Evolutionary conservation across 2,888 invertebrate genomes (phyloP).

Genomic region (Hirtodrosophila confusa): DNA sequence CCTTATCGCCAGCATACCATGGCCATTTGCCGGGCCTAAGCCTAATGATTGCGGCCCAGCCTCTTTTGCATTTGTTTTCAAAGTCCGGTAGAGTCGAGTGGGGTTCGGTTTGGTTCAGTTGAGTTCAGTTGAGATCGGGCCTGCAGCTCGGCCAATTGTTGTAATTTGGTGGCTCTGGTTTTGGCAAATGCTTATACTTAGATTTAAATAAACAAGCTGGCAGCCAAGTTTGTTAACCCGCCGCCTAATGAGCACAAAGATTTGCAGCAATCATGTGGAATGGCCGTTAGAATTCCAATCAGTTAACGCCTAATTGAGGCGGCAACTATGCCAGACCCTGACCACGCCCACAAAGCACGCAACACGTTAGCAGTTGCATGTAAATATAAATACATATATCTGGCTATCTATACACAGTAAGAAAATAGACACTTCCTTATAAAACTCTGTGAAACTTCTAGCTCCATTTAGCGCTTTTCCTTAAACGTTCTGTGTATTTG

Average conservation of each 20-base stretch:
- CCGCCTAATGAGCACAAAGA: constrained; percentile 64
- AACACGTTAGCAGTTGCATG: constrained; percentile 23
- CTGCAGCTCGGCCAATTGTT: constrained; percentile 61
- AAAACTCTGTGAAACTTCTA: too few relatives aligned
- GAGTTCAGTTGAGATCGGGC: constrained; percentile 6
- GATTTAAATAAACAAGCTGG: constrained; percentile 62
- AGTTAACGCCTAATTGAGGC: constrained; percentile 75
- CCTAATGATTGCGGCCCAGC: constrained; percentile 51
- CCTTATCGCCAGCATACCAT: constrained; percentile 63
- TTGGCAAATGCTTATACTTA: constrained; percentile 50
- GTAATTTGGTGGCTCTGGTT: constrained; percentile 50
- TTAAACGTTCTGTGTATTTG: too few relatives aligned
- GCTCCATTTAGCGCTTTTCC: too few relatives aligned
- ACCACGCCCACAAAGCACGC: constrained; percentile 49
- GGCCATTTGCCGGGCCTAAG: constrained; percentile 36
- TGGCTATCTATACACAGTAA: not conserved
- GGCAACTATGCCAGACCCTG: constrained; percentile 17
- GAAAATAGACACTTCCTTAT: too few relatives aligned
- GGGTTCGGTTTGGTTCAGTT: not conserved
- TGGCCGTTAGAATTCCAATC: constrained; percentile 69
- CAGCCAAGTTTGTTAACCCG: constrained; percentile 49
- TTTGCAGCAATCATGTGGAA: constrained; percentile 60
- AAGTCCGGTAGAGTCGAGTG: constrained; percentile 18
- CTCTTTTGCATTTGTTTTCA: constrained; percentile 47
- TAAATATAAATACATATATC: constrained; percentile 6